These are phyloP conservation scores for Otus scops DNA, from an alignment of 2,797 vertebrate genomes.

Conservation along the genomic window DNA sequence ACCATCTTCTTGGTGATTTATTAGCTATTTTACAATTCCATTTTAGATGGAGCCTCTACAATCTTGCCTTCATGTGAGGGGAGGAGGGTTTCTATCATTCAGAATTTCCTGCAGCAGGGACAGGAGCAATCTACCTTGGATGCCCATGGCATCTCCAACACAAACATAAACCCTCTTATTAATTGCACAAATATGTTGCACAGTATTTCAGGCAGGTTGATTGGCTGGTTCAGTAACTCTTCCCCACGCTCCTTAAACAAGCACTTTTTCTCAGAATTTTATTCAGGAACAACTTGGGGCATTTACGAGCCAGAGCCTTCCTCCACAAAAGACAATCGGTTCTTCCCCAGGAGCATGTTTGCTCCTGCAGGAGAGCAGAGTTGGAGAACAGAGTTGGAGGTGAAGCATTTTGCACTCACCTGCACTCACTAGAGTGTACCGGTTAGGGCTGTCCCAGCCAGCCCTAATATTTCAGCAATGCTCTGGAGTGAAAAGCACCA, in stretches of 20 bases:
- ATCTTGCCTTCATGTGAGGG: not conserved
- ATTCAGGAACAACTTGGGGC: not conserved
- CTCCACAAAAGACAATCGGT: not conserved
- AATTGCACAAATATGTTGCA: not conserved
- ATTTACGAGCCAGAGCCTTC: not conserved
- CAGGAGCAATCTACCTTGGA: not conserved
- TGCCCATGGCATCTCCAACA: not conserved
- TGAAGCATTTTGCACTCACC: not conserved
- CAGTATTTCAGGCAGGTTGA: not conserved
- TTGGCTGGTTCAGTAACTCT: constrained; percentile 4
- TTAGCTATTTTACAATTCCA: not conserved
- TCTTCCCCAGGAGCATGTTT: not conserved
- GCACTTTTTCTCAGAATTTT: not conserved
- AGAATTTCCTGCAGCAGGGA: not conserved
- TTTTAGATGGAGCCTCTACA: not conserved
- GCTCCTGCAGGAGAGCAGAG: not conserved
- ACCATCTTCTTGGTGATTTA: not conserved
- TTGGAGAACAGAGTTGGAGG: not conserved
- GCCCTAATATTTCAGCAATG: not conserved
- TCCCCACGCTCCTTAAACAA: not conserved
- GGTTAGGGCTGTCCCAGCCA: not conserved
- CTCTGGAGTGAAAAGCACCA: rapidly evolving
- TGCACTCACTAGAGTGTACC: not conserved
- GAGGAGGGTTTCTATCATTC: not conserved
- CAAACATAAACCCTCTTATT: not conserved